phyloP scores from a whole-genome alignment of 2,797 vertebrate species.

The Balearica regulorum region DNA sequence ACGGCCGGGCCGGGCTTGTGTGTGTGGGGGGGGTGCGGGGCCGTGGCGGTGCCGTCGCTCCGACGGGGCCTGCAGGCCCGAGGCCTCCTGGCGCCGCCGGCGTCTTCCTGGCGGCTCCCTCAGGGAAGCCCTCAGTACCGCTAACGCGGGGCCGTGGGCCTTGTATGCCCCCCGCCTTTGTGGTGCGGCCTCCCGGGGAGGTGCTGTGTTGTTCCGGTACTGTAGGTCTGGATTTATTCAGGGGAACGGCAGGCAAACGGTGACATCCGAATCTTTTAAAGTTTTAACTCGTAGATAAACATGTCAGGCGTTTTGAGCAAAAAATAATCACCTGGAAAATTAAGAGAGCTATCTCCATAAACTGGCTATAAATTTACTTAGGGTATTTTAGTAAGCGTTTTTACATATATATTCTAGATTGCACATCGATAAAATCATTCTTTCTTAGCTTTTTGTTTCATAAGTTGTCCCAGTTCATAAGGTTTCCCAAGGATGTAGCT shows the following conservation, averaged over 20 bases:
- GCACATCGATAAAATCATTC: fast-evolving
- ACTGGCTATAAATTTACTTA: fast-evolving
- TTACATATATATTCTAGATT: fast-evolving
- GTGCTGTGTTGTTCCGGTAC: background rate
- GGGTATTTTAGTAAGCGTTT: fast-evolving
- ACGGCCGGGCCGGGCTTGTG: background rate
- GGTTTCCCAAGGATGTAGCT: background rate
- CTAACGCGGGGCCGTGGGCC: no score
- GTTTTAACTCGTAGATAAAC: fast-evolving
- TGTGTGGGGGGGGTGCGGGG: no score
- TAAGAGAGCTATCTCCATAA: no score
- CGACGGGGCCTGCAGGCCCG: background rate
- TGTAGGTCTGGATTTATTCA: fast-evolving
- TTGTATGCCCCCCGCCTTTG: background rate
- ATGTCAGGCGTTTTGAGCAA: background rate
- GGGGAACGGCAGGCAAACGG: background rate
- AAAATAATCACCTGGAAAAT: no score
- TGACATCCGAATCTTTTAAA: fast-evolving
- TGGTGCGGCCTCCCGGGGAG: background rate
- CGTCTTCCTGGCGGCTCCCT: background rate
- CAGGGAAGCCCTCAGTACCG: background rate
- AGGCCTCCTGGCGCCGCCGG: background rate
- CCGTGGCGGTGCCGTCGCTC: background rate
- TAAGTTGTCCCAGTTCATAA: fast-evolving
- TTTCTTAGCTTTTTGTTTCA: fast-evolving